phyloP scores from a whole-genome alignment of 1,140 invertebrate species.

The Rhopalosiphum maidis region DNA sequence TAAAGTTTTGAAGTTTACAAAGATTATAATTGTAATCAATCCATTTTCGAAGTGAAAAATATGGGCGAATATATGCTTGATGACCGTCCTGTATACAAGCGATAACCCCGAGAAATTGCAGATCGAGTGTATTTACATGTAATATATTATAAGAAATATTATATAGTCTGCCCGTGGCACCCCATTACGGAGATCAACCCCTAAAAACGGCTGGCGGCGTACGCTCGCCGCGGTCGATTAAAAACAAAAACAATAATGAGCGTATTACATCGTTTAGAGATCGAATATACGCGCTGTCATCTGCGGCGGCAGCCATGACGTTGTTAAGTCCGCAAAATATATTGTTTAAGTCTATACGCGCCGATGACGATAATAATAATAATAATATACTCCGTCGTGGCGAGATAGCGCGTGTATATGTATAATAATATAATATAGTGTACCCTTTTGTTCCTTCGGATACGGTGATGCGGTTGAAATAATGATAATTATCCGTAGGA shows the following conservation, averaged over 20 bases:
- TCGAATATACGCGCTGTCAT: slow-evolving; percentile 13
- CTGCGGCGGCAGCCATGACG: background rate
- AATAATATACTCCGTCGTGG: background rate
- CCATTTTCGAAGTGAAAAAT: too few relatives aligned
- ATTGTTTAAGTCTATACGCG: background rate
- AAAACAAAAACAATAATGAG: slow-evolving; percentile 6
- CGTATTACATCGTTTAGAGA: slow-evolving; percentile 12
- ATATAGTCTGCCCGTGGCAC: background rate
- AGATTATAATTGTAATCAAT: too few relatives aligned
- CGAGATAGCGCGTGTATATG: background rate
- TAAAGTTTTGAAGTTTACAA: too few relatives aligned
- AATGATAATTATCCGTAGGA: slow-evolving; percentile 6
- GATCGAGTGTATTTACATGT: background rate
- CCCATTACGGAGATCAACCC: background rate
- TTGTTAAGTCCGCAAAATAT: background rate
- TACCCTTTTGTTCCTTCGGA: slow-evolving; percentile 30
- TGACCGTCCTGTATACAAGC: background rate
- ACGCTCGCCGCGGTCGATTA: slow-evolving; percentile 9
- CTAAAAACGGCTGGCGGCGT: background rate
- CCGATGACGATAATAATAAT: background rate
- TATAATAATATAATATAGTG: background rate
- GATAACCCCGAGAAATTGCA: background rate
- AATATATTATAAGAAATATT: background rate
- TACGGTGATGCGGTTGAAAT: background rate
- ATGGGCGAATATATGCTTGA: too few relatives aligned